Conservation (phyloP, 2,113 vertebrate genomes). For the Trichomycterus rosablanca region DNA sequence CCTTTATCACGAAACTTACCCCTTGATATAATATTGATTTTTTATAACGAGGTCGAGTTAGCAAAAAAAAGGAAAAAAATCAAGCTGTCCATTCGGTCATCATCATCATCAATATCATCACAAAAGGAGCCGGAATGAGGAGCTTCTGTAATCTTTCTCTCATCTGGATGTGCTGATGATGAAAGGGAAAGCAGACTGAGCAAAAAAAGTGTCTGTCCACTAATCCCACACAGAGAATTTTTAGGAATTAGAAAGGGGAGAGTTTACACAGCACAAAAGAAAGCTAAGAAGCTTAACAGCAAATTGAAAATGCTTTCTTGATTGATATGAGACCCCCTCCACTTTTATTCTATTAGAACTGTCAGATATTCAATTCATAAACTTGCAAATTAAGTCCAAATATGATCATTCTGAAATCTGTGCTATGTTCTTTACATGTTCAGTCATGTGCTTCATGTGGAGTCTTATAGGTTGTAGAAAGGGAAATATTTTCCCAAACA, state of each 20-base stretch:
- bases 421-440: too few species aligned
- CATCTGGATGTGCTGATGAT: constrained; percentile 92
- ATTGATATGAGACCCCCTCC: not conserved
- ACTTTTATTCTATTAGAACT: too few species aligned
- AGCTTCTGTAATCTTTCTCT: constrained; percentile 83
- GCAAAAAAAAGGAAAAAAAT: constrained; percentile 72
- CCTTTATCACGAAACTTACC: constrained; percentile 99
- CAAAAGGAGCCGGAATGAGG: constrained; percentile 91
- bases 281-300: constrained; percentile 27
- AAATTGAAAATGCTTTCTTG: constrained; percentile 32
- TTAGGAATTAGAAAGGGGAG: not conserved
- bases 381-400: too few species aligned
- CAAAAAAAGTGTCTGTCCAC: constrained; percentile 61
- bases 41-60: constrained; percentile 94
- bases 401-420: too few species aligned
- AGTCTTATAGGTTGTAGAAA: too few species aligned
- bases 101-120: constrained; percentile 99
- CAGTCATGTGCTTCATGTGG: too few species aligned
- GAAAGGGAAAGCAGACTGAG: constrained; percentile 67
- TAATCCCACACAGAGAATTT: constrained; percentile 39
- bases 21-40: constrained; percentile 99
- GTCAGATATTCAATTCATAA: too few species aligned
- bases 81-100: constrained; percentile 99
- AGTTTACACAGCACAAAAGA: constrained; percentile 17
- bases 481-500: too few species aligned